Evolutionary conservation across 53 echinoderm and acorn worm species (phyloP).

Genomic region (Holothuria leucospilota): DNA sequence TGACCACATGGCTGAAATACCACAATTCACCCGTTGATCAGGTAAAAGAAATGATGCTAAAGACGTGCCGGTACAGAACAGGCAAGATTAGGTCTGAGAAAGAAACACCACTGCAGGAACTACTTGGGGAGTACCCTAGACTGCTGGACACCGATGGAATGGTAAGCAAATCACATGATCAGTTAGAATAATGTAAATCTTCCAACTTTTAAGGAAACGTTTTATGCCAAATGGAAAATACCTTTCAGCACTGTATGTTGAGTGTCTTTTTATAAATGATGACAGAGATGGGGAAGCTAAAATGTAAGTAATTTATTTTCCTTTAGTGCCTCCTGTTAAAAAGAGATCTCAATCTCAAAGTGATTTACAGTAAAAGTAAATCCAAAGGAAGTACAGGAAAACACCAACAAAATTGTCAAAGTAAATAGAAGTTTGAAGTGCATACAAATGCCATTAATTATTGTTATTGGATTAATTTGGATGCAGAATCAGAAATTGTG

Average conservation of each 20-base stretch:
- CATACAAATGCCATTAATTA: too few species aligned
- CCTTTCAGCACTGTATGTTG: too few species aligned
- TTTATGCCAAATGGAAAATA: not conserved
- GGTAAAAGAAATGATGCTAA: slow-evolving; percentile 21
- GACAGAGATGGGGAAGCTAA: too few species aligned
- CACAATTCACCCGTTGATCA: slow-evolving; percentile 20
- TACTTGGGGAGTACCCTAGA: slow-evolving; percentile 4
- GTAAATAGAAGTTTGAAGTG: too few species aligned
- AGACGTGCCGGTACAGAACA: slow-evolving; percentile 1
- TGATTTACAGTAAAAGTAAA: too few species aligned
- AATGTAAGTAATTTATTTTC: too few species aligned
- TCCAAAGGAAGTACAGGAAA: too few species aligned
- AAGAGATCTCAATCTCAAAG: too few species aligned
- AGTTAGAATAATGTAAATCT: not conserved
- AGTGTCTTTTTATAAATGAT: too few species aligned
- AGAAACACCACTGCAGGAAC: slow-evolving; percentile 22
- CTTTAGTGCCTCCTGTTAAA: too few species aligned
- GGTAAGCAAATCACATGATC: not conserved
- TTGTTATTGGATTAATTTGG: too few species aligned
- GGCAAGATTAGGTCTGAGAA: slow-evolving; percentile 35
- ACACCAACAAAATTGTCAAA: not conserved
- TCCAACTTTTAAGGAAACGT: not conserved
- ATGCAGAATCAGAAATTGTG: too few species aligned
- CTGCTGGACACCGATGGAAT: slow-evolving; percentile 11
- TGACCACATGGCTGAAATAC: slow-evolving; percentile 17